Conservation (phyloP, 2,797 vertebrate genomes). For the Scolopax bukidnonensis region DNA sequence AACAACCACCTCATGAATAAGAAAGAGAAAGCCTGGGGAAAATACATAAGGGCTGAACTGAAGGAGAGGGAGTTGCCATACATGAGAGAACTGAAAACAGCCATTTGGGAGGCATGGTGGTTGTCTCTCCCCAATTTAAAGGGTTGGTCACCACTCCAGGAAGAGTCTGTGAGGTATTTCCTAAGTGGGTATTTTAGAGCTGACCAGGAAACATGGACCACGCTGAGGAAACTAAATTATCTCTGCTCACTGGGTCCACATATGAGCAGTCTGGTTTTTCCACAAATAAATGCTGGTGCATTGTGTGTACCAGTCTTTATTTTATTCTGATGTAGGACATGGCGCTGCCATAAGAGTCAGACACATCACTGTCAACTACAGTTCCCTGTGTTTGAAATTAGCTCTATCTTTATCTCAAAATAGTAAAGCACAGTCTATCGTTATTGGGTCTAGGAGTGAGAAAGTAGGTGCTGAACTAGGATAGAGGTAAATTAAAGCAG, state of each 20-base stretch:
- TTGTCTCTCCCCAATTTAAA: neutral
- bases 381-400: neutral
- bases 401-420: neutral
- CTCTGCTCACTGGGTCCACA: neutral
- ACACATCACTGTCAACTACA: neutral
- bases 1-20: neutral
- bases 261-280: neutral
- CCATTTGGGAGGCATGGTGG: neutral
- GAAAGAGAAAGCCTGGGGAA: neutral
- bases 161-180: neutral
- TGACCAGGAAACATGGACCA: neutral
- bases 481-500: slow-evolving; percentile 20
- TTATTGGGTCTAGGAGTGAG: neutral
- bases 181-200: neutral
- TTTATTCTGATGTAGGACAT: neutral
- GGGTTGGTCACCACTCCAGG: neutral
- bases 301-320: neutral
- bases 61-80: neutral
- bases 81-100: neutral
- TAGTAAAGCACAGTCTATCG: neutral
- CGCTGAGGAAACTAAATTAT: neutral
- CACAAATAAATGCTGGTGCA: neutral
- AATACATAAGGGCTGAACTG: neutral
- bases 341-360: neutral
- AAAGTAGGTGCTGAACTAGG: neutral